A percentile compares a stretch with the other conserved stretches of the same genome.
Evolutionary conservation across 64 coral and sea anemone species (phyloP).

Genomic region (Anthopleura sola): DNA sequence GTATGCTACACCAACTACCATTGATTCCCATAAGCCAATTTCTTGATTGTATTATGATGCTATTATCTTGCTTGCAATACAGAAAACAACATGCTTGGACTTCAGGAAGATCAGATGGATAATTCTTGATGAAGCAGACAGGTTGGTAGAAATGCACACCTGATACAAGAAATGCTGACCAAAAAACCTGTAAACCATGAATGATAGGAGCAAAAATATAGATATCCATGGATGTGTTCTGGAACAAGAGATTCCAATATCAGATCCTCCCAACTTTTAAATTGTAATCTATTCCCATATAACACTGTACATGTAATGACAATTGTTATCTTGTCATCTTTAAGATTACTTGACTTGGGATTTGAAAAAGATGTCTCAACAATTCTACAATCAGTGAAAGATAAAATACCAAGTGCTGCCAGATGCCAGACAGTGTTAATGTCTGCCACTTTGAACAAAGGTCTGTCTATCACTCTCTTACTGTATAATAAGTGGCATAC

Average conservation of each 20-base stretch:
- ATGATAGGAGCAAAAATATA: too few relatives aligned
- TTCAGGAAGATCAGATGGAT: slow-evolving; percentile 83
- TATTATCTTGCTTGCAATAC: neutral
- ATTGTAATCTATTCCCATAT: too few relatives aligned
- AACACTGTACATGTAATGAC: neutral
- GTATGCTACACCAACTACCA: too few relatives aligned
- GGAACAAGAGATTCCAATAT: too few relatives aligned
- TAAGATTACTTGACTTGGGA: slow-evolving; percentile 88
- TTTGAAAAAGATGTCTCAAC: slow-evolving; percentile 93
- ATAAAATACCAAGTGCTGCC: slow-evolving; percentile 35
- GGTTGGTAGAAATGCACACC: slow-evolving; percentile 29
- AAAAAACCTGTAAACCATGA: too few relatives aligned
- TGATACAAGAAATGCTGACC: too few relatives aligned
- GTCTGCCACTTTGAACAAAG: slow-evolving; percentile 88
- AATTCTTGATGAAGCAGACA: slow-evolving; percentile 93
- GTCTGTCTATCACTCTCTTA: slow-evolving; percentile 3
- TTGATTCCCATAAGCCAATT: too few relatives aligned
- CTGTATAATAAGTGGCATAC: too few relatives aligned
- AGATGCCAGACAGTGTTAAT: slow-evolving; percentile 74
- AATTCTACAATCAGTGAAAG: slow-evolving; percentile 64
- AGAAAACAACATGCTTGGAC: slow-evolving; percentile 87
- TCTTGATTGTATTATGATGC: too few relatives aligned
- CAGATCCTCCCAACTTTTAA: too few relatives aligned
- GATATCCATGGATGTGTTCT: too few relatives aligned
- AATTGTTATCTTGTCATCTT: neutral